A percentile compares a stretch with the other conserved stretches of the same genome.
Conservation (phyloP, 2,797 vertebrate species). For the Amblyopsis hoosieri region DNA sequence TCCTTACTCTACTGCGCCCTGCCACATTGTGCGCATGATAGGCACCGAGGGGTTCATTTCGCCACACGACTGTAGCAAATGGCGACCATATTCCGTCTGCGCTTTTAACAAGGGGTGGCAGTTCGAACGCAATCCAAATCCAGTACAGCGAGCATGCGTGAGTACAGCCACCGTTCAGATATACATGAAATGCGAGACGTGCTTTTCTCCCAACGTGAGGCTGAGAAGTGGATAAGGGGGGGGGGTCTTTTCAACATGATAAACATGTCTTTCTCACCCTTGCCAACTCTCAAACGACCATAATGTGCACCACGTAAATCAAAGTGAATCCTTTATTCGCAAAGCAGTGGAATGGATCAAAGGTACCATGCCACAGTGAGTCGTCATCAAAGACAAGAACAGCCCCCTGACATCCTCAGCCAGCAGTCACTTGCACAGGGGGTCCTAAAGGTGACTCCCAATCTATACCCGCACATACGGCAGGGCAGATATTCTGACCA, state of each 20-base stretch:
- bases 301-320: conserved; percentile 69
- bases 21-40: conserved; percentile 38
- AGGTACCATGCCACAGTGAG: conserved; percentile 58
- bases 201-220: conserved; percentile 51
- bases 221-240: conserved; percentile 40
- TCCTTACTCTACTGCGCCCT: conserved; percentile 37
- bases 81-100: conserved; percentile 39
- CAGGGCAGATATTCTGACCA: too few species aligned
- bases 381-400: conserved; percentile 63
- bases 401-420: conserved; percentile 56
- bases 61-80: conserved; percentile 49
- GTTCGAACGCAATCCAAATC: conserved; percentile 53
- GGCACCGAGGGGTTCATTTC: conserved; percentile 38
- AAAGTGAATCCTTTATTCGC: conserved; percentile 71
- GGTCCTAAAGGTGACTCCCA: neutral
- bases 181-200: conserved; percentile 38
- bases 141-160: conserved; percentile 42
- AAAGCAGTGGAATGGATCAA: conserved; percentile 69
- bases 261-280: conserved; percentile 61
- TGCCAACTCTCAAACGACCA: conserved; percentile 59
- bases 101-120: conserved; percentile 50
- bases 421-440: conserved; percentile 48
- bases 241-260: conserved; percentile 60
- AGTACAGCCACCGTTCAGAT: conserved; percentile 28
- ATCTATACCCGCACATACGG: too few species aligned